Base-by-base conservation (phyloP, 2,888 invertebrate species). In the Monopis laevigella region DNA sequence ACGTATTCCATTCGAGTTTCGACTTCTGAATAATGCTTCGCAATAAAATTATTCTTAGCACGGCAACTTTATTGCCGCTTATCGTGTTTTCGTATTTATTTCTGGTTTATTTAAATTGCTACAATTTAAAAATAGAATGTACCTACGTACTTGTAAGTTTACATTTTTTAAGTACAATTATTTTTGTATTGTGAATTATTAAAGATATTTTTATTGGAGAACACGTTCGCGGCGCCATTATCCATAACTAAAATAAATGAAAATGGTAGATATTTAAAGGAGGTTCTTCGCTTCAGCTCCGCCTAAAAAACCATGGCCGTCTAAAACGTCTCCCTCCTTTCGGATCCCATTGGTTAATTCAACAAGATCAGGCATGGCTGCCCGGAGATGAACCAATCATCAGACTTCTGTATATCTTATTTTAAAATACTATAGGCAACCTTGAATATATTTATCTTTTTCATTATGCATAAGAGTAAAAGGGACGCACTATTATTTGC, bases 261-360 rank as follows among this genome's bases (percentile, higher is more conserved):
- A 65, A 69, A 75, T 71, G 71, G 71, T 63, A 68, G 65, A 77
- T 75, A 78, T 77, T 73, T 69, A 67, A 78, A 80, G 78, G 78
- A 77, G 78, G 74, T 63, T 60, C 70, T 69, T 58, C 54, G 48
- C 43, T 46, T 50, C 57, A 56, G 60, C 77, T 53, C 71, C 78
- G 67, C 78, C 78, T 77, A 59, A 71, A 44, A 77, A 56, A 62
- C 65, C 58, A 80, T 80, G 78, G 78, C 78, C 66, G 78, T 58
- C 62, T 53, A 51, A 53, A 60, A 54, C 45, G 52, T 57, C 48
- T n/a, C 54, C 59, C 59, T 59, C 62, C 58, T 59, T 59, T 48
- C 39, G 43, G 40, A 48, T 53, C 50, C 55, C 51, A 77, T 78
- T 80, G 78, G 78, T 58, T 58, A 60, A 59, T 62, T 56, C 54